Conservation (phyloP, 2,888 invertebrate species). For the Clivina fossor region DNA sequence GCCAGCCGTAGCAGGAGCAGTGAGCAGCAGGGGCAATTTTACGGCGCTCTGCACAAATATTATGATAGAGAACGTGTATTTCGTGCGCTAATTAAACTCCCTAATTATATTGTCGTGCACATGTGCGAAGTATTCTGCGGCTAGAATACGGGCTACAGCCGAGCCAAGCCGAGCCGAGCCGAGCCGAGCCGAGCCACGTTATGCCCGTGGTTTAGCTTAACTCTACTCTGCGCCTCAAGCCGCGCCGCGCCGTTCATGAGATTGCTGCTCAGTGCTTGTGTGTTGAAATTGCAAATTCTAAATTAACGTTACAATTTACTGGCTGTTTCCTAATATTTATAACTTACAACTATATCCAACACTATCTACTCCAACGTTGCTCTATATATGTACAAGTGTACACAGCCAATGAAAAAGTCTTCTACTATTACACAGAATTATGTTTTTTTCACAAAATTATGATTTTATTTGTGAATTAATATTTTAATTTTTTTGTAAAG, state of each 20-base stretch:
- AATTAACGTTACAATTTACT: constrained; percentile 31
- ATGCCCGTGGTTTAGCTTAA: too few species aligned
- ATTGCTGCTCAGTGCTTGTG: too few species aligned
- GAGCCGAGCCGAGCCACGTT: too few species aligned
- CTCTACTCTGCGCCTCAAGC: too few species aligned
- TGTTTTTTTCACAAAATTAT: too few species aligned
- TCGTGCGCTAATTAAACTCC: constrained; percentile 33
- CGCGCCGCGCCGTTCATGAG: too few species aligned
- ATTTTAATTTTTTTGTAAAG: too few species aligned
- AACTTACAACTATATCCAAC: constrained; percentile 19
- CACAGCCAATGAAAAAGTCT: too few species aligned
- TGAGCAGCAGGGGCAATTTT: constrained; percentile 18
- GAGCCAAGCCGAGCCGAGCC: too few species aligned
- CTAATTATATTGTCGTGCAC: constrained; percentile 33
- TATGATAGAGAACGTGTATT: constrained; percentile 34
- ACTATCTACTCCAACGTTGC: neutral
- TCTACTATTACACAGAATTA: too few species aligned
- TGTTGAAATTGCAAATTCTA: constrained; percentile 33
- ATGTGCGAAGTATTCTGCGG: constrained; percentile 31
- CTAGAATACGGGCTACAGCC: constrained; percentile 24
- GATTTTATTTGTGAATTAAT: too few species aligned
- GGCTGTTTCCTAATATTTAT: constrained; percentile 28
- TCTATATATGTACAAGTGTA: too few species aligned
- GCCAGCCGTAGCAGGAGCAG: constrained; percentile 11
- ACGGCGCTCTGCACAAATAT: constrained; percentile 31